These are phyloP conservation scores for Drosophila guanche DNA, from an alignment of 1,140 invertebrate species.

Conservation along the genomic window DNA sequence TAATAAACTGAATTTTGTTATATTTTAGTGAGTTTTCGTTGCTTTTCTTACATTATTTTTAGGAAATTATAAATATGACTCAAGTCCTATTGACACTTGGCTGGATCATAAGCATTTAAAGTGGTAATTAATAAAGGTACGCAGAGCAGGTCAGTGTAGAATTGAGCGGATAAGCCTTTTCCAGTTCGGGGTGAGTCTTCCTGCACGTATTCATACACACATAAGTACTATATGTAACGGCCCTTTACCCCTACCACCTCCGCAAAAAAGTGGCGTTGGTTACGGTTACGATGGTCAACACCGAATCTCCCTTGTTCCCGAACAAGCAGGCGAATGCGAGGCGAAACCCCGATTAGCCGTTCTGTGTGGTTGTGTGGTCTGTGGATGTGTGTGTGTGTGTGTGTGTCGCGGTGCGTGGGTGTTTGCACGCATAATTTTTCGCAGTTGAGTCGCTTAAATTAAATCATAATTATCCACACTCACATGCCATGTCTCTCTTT, in stretches of 20 bases:
- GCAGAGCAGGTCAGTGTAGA: no score
- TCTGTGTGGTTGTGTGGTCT: conserved; percentile 18
- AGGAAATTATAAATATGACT: no score
- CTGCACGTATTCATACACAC: no score
- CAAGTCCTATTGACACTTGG: no score
- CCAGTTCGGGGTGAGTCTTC: no score
- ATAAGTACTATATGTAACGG: no score
- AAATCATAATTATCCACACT: conserved; percentile 75
- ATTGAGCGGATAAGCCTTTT: no score
- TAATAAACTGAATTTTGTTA: conserved; percentile 44
- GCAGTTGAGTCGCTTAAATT: conserved; percentile 74
- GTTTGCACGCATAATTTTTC: conserved; percentile 69
- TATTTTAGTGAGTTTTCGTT: no score
- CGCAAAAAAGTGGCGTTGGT: neutral
- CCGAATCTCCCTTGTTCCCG: conserved; percentile 23
- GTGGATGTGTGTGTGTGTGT: neutral
- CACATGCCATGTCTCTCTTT: conserved; percentile 46
- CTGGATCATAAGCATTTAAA: no score
- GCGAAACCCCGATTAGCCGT: conserved; percentile 70
- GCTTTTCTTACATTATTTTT: no score
- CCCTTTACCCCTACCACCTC: no score
- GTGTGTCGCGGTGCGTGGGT: conserved; percentile 16
- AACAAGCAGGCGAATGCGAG: conserved; percentile 29
- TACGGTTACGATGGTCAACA: conserved; percentile 26
- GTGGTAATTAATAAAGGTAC: no score